These are phyloP conservation scores for Rhincodon typus DNA, from an alignment of 2,797 vertebrate genomes.

Conservation along the genomic window DNA sequence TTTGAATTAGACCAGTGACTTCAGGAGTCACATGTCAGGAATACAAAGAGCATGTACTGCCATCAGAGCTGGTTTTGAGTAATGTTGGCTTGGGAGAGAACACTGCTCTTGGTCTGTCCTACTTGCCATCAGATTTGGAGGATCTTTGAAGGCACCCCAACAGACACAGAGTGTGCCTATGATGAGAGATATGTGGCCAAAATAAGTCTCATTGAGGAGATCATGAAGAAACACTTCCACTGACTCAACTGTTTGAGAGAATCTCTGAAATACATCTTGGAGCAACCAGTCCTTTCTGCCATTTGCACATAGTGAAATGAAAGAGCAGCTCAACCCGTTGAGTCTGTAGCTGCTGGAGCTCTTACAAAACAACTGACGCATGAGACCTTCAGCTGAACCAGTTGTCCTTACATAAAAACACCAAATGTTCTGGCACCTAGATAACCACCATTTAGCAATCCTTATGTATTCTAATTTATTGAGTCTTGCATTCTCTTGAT, in stretches of 20 bases:
- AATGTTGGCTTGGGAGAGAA: neutral
- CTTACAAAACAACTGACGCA: neutral
- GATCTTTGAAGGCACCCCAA: neutral
- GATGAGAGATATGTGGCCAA: neutral
- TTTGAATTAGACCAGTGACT: neutral
- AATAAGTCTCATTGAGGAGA: neutral
- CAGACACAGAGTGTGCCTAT: neutral
- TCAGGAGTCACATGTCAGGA: neutral
- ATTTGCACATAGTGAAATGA: too few relatives aligned
- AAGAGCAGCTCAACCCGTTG: neutral
- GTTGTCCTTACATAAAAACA: neutral
- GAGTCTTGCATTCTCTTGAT: neutral
- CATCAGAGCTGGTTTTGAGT: neutral
- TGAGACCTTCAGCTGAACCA: neutral
- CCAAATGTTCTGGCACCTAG: neutral
- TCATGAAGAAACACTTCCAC: neutral
- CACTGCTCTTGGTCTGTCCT: neutral
- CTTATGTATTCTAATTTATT: neutral
- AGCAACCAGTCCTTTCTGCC: neutral
- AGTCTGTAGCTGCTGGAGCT: neutral
- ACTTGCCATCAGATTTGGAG: neutral
- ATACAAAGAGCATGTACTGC: neutral
- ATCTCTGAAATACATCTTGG: neutral
- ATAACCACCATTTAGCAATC: neutral
- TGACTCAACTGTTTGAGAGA: neutral